phyloP scores from a whole-genome alignment of 2,113 vertebrate species.

The Takifugu bimaculatus region DNA sequence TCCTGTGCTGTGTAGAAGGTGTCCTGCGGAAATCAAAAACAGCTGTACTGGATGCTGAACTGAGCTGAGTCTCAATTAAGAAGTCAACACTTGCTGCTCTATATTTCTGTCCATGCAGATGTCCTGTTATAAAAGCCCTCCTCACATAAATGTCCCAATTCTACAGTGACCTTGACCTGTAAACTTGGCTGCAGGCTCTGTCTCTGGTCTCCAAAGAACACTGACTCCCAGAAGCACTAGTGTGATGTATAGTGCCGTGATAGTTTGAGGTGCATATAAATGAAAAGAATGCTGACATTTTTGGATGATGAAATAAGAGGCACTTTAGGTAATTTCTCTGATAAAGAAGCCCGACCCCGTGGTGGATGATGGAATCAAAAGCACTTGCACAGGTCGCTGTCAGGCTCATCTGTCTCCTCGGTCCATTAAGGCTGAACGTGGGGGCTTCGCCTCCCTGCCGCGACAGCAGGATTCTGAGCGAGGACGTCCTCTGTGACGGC shows the following conservation, averaged over 20 bases:
- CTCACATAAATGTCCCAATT: conserved; percentile 57
- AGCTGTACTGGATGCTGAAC: conserved; percentile 4
- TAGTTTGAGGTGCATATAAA: conserved; percentile 84
- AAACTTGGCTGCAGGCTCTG: conserved; percentile 78
- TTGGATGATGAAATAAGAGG: conserved; percentile 95
- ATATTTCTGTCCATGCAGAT: conserved; percentile 46
- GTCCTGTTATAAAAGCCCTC: conserved; percentile 61
- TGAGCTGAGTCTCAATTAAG: conserved; percentile 21
- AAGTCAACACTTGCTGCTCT: conserved; percentile 19
- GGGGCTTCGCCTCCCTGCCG: conserved; percentile 39
- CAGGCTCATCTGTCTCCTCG: conserved; percentile 84
- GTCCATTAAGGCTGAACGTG: conserved; percentile 64
- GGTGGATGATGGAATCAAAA: conserved; percentile 88
- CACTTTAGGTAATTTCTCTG: conserved; percentile 95
- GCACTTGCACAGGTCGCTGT: conserved; percentile 80
- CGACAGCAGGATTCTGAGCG: conserved; percentile 38
- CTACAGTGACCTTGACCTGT: conserved; percentile 79
- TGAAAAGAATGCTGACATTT: conserved; percentile 85
- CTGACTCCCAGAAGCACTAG: conserved; percentile 68
- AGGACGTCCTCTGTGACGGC: conserved; percentile 19
- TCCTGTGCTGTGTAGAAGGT: background rate
- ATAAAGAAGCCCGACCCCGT: conserved; percentile 84
- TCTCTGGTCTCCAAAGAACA: conserved; percentile 47
- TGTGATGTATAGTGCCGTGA: conserved; percentile 86
- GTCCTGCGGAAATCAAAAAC: conserved; percentile 1